Conservation (phyloP, 1,140 invertebrate species). For the Ylistrum balloti region DNA sequence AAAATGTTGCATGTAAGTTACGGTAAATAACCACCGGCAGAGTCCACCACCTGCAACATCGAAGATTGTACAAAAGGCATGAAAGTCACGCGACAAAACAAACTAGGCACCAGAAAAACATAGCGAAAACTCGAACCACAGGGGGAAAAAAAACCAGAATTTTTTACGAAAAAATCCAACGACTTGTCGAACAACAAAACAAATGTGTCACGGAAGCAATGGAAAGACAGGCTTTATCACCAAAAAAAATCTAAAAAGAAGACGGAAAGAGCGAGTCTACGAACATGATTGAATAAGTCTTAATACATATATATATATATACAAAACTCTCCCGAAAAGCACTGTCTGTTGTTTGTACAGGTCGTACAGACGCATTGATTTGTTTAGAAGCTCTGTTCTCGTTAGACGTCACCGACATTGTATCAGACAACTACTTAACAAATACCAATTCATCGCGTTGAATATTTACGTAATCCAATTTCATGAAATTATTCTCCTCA, state of each 20-base stretch:
- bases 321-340: background rate
- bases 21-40: too few species aligned
- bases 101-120: too few species aligned
- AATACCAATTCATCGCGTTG: constrained; percentile 5
- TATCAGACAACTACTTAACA: constrained; percentile 34
- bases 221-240: background rate
- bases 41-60: too few species aligned
- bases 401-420: constrained; percentile 17
- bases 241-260: background rate
- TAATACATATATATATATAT: background rate
- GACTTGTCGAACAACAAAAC: too few species aligned
- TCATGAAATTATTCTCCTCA: background rate
- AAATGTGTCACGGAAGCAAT: background rate
- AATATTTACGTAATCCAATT: constrained; percentile 15
- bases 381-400: background rate
- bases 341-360: background rate
- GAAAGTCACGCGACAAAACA: too few species aligned
- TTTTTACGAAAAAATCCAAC: too few species aligned
- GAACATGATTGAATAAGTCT: background rate
- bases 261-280: background rate
- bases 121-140: too few species aligned
- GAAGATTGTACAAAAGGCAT: too few species aligned
- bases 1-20: too few species aligned
- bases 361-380: background rate
- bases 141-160: too few species aligned